These are phyloP conservation scores for Clarias magur DNA, from an alignment of 2,113 vertebrate genomes.

Conservation along the genomic window DNA sequence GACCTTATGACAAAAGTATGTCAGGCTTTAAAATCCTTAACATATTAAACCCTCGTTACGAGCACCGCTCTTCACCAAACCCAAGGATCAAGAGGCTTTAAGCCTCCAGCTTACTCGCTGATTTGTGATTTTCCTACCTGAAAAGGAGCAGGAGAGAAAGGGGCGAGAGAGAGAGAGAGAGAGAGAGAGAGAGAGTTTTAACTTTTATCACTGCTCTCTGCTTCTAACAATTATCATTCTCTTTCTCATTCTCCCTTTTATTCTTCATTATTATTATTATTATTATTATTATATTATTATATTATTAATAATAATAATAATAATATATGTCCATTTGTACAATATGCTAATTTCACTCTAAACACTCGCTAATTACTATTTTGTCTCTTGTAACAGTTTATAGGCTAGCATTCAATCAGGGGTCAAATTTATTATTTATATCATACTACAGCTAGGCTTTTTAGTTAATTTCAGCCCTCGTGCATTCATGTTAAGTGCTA, in stretches of 20 bases:
- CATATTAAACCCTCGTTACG: slow-evolving; percentile 47
- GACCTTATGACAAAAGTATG: slow-evolving; percentile 39
- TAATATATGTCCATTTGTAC: background rate
- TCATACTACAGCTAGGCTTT: background rate
- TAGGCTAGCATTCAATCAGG: no score
- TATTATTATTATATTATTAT: no score
- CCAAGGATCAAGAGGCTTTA: slow-evolving; percentile 25
- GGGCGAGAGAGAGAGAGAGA: background rate
- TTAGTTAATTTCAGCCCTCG: background rate
- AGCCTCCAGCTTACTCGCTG: slow-evolving; percentile 10
- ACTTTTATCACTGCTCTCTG: background rate
- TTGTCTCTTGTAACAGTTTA: no score
- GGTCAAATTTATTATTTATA: background rate
- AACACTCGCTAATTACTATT: background rate
- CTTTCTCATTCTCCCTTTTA: background rate
- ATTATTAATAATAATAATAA: no score
- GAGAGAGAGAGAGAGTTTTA: background rate
- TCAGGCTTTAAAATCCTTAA: slow-evolving; percentile 38
- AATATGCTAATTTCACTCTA: background rate
- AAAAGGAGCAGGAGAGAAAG: background rate
- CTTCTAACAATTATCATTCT: background rate
- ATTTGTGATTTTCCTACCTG: slow-evolving; percentile 41
- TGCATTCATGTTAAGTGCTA: background rate
- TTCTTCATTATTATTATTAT: background rate
- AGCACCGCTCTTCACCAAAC: slow-evolving; percentile 42